Percentiles rank a stretch among this genome's conserved stretches.
Evolutionary conservation across 2,888 invertebrate species (phyloP).

Genomic region (Nycteola revayana): DNA sequence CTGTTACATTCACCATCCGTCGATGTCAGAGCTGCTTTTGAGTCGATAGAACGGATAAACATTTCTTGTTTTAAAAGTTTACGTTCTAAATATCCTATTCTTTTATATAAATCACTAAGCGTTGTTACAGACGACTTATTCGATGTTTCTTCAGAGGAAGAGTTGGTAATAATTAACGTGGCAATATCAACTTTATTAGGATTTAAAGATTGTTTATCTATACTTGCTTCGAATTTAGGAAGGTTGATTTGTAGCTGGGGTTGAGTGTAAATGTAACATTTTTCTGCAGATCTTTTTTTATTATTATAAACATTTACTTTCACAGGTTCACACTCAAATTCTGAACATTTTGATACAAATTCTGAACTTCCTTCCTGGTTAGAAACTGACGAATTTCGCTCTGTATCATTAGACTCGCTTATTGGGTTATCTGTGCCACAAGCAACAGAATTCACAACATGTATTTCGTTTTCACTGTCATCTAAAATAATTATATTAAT

Average conservation of each 20-base stretch:
- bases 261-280: conserved; percentile 59
- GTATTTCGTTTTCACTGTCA: conserved; percentile 47
- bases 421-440: conserved; percentile 36
- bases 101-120: conserved; percentile 50
- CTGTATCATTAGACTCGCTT: conserved; percentile 33
- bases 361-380: conserved; percentile 42
- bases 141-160: conserved; percentile 47
- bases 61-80: conserved; percentile 66
- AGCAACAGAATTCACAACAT: conserved; percentile 38
- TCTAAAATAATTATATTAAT: conserved; percentile 37
- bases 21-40: conserved; percentile 54
- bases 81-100: conserved; percentile 60
- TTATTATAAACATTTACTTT: conserved; percentile 40
- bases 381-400: conserved; percentile 38
- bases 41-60: conserved; percentile 61
- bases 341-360: conserved; percentile 43
- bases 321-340: conserved; percentile 27
- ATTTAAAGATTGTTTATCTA: conserved; percentile 36
- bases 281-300: conserved; percentile 47
- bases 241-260: conserved; percentile 54
- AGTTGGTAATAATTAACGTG: conserved; percentile 51
- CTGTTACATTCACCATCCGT: conserved; percentile 58
- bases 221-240: conserved; percentile 46
- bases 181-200: conserved; percentile 55
- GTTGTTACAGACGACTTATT: conserved; percentile 33